Evolutionary conservation across 2,888 invertebrate species (phyloP).

Genomic region (Nomada goodeniana): DNA sequence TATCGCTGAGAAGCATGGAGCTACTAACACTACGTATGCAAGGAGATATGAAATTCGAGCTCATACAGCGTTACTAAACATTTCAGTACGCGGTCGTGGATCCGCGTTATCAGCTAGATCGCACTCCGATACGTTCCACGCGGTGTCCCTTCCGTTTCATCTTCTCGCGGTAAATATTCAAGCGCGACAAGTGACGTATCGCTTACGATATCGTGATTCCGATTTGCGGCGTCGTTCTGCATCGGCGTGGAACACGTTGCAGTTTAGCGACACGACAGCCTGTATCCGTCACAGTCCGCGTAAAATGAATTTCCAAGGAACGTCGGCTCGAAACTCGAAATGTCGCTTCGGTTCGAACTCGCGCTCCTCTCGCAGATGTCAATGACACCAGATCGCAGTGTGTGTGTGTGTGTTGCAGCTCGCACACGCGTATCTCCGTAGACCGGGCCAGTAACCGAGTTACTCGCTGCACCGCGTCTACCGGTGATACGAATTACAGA

Average conservation of each 20-base stretch:
- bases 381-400: slow-evolving; percentile 44
- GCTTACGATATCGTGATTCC: not conserved
- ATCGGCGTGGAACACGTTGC: not conserved
- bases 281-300: too few relatives aligned
- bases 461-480: slow-evolving; percentile 60
- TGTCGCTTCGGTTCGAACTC: not conserved
- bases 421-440: slow-evolving; percentile 30
- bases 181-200: not conserved
- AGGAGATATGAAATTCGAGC: slow-evolving; percentile 35
- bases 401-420: not conserved
- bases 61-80: slow-evolving; percentile 36
- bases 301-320: too few relatives aligned
- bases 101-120: slow-evolving; percentile 22
- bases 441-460: slow-evolving; percentile 61
- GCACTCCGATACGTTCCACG: not conserved
- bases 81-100: slow-evolving; percentile 32
- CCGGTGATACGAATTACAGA: slow-evolving; percentile 69
- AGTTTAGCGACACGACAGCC: not conserved
- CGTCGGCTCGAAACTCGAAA: slow-evolving; percentile 27
- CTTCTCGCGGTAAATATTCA: slow-evolving; percentile 13
- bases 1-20: not conserved
- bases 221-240: slow-evolving; percentile 11
- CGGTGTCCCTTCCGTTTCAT: not conserved
- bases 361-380: slow-evolving; percentile 30
- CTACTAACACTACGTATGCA: not conserved